These are phyloP conservation scores for Oceanites oceanicus DNA, from an alignment of 2,113 vertebrate genomes.

Conservation along the genomic window DNA sequence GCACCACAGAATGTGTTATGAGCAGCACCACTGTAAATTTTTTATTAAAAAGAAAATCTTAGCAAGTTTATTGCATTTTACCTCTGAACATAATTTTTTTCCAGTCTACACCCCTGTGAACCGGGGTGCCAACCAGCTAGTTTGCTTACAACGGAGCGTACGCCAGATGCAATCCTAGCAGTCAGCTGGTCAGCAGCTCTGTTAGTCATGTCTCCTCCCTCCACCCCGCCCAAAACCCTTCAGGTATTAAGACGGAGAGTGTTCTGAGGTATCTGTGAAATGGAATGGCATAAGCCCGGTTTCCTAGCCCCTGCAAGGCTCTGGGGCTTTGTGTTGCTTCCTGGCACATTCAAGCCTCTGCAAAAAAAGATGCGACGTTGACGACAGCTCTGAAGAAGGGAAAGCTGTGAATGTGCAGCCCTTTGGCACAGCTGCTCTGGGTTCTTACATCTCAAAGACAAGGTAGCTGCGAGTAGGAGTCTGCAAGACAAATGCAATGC, in stretches of 20 bases:
- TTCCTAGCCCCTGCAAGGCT: not conserved
- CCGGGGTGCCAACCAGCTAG: not conserved
- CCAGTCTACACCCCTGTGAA: too few species aligned
- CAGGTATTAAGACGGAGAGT: not conserved
- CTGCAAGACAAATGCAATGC: not conserved
- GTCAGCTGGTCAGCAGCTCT: not conserved
- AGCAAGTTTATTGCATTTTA: not conserved
- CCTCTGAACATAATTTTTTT: not conserved
- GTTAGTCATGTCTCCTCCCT: not conserved
- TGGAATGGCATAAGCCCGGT: rapidly evolving
- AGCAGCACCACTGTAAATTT: not conserved
- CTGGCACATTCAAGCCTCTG: not conserved
- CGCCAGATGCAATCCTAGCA: not conserved
- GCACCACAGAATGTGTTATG: not conserved
- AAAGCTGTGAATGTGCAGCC: not conserved
- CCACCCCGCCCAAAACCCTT: rapidly evolving
- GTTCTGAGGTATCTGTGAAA: not conserved
- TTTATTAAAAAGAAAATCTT: not conserved
- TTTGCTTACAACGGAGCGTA: not conserved
- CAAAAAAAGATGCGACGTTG: not conserved
- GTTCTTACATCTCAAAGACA: not conserved
- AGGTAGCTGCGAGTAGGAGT: not conserved
- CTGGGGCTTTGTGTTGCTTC: not conserved
- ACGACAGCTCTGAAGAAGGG: not conserved
- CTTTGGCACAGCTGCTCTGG: not conserved